A percentile compares a stretch with the other conserved stretches of the same genome.
Conservation (phyloP, 35 echinoderm and acorn worm genomes). For the Apostichopus japonicus region DNA sequence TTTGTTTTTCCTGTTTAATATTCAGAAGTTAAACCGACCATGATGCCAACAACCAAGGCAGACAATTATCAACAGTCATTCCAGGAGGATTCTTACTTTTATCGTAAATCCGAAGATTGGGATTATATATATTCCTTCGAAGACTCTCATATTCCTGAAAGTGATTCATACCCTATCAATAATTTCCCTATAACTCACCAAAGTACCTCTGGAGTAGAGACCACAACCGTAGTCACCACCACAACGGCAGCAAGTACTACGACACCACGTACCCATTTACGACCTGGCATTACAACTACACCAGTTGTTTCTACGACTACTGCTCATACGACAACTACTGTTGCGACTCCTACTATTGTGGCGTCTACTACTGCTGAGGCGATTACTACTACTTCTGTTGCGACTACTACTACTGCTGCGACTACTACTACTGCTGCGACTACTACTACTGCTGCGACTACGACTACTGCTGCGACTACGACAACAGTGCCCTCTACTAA, state of each 20-base stretch:
- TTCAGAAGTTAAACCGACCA: neutral
- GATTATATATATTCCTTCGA: neutral
- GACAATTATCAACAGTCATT: neutral
- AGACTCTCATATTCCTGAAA: neutral
- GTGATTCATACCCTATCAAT: neutral
- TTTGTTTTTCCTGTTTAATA: too few species aligned
- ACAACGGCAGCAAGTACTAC: neutral
- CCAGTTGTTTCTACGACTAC: neutral
- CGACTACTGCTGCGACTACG: neutral
- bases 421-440: neutral
- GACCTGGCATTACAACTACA: neutral
- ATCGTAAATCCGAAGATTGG: neutral
- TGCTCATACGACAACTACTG: neutral
- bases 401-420: neutral
- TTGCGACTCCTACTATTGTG: neutral
- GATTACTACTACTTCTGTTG: neutral
- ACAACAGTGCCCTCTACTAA: neutral
- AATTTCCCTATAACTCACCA: neutral
- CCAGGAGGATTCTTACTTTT: neutral
- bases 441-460: neutral
- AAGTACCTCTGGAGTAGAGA: neutral
- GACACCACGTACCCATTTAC: neutral
- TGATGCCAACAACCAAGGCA: neutral
- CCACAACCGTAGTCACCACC: neutral
- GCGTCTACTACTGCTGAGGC: neutral